A percentile compares a stretch with the other conserved stretches of the same genome.
These are phyloP conservation scores for Seira musarum DNA, from an alignment of 2,888 invertebrate genomes.

Conservation along the genomic window DNA sequence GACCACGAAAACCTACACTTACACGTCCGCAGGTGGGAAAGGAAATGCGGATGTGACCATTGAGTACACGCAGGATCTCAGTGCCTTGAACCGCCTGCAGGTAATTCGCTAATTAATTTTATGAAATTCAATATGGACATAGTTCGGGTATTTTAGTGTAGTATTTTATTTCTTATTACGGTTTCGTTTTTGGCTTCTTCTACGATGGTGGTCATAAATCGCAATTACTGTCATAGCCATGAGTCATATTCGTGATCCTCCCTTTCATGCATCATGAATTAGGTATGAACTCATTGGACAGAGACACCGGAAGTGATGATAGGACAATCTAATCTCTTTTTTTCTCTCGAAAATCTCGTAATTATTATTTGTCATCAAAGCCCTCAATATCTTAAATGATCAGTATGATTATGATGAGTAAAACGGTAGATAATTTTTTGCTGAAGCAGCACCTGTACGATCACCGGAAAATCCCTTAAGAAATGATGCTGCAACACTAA, in stretches of 20 bases:
- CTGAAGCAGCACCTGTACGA: constrained; percentile 37
- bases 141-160: too few species aligned
- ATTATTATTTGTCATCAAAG: constrained; percentile 32
- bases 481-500: too few species aligned
- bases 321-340: constrained; percentile 2
- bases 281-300: constrained; percentile 23
- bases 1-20: constrained; percentile 91
- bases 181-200: too few species aligned
- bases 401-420: too few species aligned
- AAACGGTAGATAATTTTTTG: too few species aligned
- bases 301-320: constrained; percentile 2
- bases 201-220: too few species aligned
- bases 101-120: constrained; percentile 78
- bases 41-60: constrained; percentile 90
- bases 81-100: constrained; percentile 95
- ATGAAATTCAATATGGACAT: too few species aligned
- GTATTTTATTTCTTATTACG: too few species aligned
- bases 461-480: background rate
- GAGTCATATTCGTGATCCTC: too few species aligned
- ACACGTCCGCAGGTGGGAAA: constrained; percentile 81
- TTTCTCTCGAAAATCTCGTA: constrained; percentile 11
- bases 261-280: too few species aligned
- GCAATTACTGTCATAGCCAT: too few species aligned
- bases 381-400: too few species aligned
- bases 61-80: constrained; percentile 95